Conservation (phyloP, 2,113 vertebrate genomes). For the Alaudala cheleensis region DNA sequence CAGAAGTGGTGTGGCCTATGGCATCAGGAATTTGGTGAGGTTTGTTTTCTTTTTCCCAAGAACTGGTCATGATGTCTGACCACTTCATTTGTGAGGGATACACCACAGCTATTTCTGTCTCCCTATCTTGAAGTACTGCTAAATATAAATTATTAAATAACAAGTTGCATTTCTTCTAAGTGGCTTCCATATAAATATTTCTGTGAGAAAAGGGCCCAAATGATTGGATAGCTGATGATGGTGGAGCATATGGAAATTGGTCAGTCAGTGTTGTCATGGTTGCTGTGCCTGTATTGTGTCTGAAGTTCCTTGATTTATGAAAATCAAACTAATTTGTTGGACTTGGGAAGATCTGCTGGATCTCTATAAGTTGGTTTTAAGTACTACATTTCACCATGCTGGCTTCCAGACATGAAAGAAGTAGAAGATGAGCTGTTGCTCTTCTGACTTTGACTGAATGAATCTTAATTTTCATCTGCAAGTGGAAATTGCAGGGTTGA, state of each 20-base stretch:
- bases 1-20: not conserved
- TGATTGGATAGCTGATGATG: not conserved
- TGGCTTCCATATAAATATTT: not conserved
- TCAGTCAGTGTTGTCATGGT: not conserved
- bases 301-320: not conserved
- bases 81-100: not conserved
- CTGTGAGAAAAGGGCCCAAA: not conserved
- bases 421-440: not conserved
- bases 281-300: not conserved
- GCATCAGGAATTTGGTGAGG: not conserved
- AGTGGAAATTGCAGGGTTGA: fast-evolving
- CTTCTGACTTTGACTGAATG: not conserved
- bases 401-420: not conserved
- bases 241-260: not conserved
- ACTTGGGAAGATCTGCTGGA: not conserved
- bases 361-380: not conserved
- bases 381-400: not conserved
- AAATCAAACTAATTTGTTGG: not conserved
- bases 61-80: not conserved
- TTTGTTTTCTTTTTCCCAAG: not conserved
- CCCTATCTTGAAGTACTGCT: not conserved
- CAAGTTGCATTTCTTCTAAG: not conserved
- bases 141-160: not conserved
- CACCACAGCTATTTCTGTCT: not conserved
- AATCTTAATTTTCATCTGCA: not conserved